Evolutionary conservation across 1,140 invertebrate genomes (phyloP), one percentile per base, ranked within the genome.

Genomic region (Helicoverpa zea): DNA sequence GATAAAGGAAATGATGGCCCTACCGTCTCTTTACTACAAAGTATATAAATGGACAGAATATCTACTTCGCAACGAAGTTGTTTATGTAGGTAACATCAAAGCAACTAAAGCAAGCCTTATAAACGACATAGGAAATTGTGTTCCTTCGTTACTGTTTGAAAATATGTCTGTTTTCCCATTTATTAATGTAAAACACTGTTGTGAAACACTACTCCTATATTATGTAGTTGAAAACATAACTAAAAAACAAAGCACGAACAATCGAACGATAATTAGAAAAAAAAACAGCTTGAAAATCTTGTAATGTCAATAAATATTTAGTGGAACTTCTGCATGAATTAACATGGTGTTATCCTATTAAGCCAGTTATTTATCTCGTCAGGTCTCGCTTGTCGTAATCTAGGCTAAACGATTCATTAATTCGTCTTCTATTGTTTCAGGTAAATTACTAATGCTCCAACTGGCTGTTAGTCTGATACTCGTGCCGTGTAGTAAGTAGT

Each of bases 361-460:
- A 70, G 49, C 66, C 49, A 12, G 66, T 70, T 70, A 70, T 70
- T 70, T 54, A 70, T 51, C 23, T 23, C 18, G 12, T 23, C 9
- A 68, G 47, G 5, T n/a, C 9, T 10, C 12, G 73, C 35, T 29
- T n/a, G 9, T 47, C 54, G 56, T 75, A 75, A 61, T 75, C 73
- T 61, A 59, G 18, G 73, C 73, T 75, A 61, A 75, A 75, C 73
- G 73, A 30, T 75, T 61, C 73, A 75, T 75, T 75, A 75, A 61
- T 61, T 51, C 58, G 49, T 75, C 73, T 29, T 75, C 73, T 30
- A 75, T 75, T 75, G 73, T 75, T 75, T 18, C 73, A 75, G 73
- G 73, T 75, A 75, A 66, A 75, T 75, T 75, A 13, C 43, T 51
- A 75, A 75, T 75, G 12, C 51, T 59, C 35, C 11, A 13, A 75